phyloP scores from a whole-genome alignment of 1,140 invertebrate genomes.

The Drosophila nikananu region DNA sequence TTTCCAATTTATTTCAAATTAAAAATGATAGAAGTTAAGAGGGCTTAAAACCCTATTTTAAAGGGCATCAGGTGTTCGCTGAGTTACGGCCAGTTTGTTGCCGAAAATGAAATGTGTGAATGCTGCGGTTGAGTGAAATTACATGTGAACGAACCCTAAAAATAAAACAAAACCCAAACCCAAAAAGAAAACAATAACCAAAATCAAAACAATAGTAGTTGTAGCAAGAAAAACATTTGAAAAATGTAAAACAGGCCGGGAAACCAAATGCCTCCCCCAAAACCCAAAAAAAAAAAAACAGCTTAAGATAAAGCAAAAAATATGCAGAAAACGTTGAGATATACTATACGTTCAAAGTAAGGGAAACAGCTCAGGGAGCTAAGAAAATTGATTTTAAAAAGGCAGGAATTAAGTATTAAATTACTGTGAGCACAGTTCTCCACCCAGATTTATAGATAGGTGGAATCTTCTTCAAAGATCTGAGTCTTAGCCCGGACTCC shows the following conservation, averaged over 20 bases:
- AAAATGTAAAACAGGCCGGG: background rate
- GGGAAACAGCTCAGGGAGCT: background rate
- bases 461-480: background rate
- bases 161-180: constrained; percentile 1
- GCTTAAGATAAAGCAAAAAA: background rate
- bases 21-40: background rate
- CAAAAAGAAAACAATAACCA: constrained; percentile 9
- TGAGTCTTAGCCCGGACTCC: background rate
- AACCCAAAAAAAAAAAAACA: background rate
- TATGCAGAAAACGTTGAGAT: background rate
- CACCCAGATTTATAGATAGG: background rate
- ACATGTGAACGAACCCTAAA: constrained; percentile 68
- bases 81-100: background rate
- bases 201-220: constrained; percentile 26
- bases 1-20: too few relatives aligned
- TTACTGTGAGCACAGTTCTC: background rate
- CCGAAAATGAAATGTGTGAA: constrained; percentile 68
- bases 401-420: background rate
- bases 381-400: too few relatives aligned
- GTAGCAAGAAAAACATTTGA: constrained; percentile 1
- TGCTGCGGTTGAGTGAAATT: constrained; percentile 70
- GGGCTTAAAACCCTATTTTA: background rate
- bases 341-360: too few relatives aligned
- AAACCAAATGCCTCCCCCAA: background rate
- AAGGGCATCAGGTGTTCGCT: constrained; percentile 35